Evolutionary conservation across 2,113 vertebrate genomes (phyloP).

Genomic region (Carassius carassius): DNA sequence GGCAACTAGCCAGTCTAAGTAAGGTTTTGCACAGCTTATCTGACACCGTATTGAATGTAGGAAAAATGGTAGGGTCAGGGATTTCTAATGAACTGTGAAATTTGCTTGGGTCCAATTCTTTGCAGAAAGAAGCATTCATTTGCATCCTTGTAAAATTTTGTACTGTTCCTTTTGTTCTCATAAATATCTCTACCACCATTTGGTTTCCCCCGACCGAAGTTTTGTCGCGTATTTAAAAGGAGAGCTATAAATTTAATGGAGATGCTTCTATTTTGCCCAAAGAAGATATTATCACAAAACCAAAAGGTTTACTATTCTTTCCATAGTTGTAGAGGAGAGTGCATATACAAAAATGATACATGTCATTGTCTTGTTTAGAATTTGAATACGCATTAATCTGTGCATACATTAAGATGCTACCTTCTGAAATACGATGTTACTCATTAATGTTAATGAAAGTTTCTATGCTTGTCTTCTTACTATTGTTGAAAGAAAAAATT

Average conservation of each 20-base stretch:
- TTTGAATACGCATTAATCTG: conserved; percentile 43
- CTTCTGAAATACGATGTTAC: conserved; percentile 88
- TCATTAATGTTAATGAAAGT: conserved; percentile 80
- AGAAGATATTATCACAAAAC: conserved; percentile 88
- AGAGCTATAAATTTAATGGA: conserved; percentile 61
- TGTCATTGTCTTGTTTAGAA: conserved; percentile 53
- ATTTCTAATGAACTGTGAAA: conserved; percentile 99
- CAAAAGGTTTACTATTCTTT: conserved; percentile 85
- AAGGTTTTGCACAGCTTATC: conserved; percentile 99
- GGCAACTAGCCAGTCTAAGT: conserved; percentile 99
- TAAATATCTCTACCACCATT: conserved; percentile 65
- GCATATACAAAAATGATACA: conserved; percentile 17
- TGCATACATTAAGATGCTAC: conserved; percentile 84
- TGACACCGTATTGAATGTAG: conserved; percentile 99
- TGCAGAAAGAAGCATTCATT: conserved; percentile 95
- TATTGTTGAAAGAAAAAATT: conserved; percentile 65
- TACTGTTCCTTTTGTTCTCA: conserved; percentile 71
- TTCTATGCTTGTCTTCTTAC: conserved; percentile 84
- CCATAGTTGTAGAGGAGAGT: conserved; percentile 26
- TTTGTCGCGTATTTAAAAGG: conserved; percentile 64
- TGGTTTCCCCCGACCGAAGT: conserved; percentile 61
- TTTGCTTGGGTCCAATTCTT: conserved; percentile 99
- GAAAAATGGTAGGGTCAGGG: conserved; percentile 92
- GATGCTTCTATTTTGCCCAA: conserved; percentile 83
- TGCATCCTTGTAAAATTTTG: conserved; percentile 74